Percentiles rank a stretch among this genome's conserved stretches.
phyloP scores from a whole-genome alignment of 2,888 invertebrate genomes.

The Nipponacmea schrenckii region DNA sequence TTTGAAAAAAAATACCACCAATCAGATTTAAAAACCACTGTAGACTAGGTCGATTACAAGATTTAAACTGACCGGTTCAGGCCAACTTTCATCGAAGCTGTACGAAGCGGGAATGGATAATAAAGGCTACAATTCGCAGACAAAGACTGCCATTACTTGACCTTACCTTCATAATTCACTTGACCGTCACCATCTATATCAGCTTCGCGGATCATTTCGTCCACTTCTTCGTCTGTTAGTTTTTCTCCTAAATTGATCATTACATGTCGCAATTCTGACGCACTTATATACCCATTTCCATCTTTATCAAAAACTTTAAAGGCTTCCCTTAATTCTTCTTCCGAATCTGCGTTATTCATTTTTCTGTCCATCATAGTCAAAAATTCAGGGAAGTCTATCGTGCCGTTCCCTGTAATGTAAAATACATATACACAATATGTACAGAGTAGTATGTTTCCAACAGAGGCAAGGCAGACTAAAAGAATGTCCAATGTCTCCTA shows the following conservation, averaged over 20 bases:
- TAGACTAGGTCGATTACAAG: too few species aligned
- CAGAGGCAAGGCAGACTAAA: too few species aligned
- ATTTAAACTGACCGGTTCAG: too few species aligned
- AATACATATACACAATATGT: too few species aligned
- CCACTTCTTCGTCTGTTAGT: slow-evolving; percentile 98
- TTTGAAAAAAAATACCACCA: too few species aligned
- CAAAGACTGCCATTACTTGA: too few species aligned
- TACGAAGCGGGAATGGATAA: too few species aligned
- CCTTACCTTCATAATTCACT: slow-evolving; percentile 63
- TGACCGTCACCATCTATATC: slow-evolving; percentile 99
- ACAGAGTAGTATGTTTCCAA: too few species aligned
- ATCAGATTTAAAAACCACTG: too few species aligned
- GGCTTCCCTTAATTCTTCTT: slow-evolving; percentile 97
- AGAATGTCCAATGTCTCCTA: too few species aligned
- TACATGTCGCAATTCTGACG: slow-evolving; percentile 97
- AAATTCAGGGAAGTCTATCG: slow-evolving; percentile 99
- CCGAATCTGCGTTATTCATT: slow-evolving; percentile 99
- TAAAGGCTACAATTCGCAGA: too few species aligned
- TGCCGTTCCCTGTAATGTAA: slow-evolving; percentile 86
- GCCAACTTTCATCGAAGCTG: too few species aligned
- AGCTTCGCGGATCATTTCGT: slow-evolving; percentile 99
- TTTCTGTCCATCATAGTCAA: slow-evolving; percentile 99
- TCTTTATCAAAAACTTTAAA: slow-evolving; percentile 99
- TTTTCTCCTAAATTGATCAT: slow-evolving; percentile 99
- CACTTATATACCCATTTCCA: slow-evolving; percentile 99